Evolutionary conservation across 2,888 invertebrate genomes (phyloP).

Genomic region (Limnephilus rhombicus): DNA sequence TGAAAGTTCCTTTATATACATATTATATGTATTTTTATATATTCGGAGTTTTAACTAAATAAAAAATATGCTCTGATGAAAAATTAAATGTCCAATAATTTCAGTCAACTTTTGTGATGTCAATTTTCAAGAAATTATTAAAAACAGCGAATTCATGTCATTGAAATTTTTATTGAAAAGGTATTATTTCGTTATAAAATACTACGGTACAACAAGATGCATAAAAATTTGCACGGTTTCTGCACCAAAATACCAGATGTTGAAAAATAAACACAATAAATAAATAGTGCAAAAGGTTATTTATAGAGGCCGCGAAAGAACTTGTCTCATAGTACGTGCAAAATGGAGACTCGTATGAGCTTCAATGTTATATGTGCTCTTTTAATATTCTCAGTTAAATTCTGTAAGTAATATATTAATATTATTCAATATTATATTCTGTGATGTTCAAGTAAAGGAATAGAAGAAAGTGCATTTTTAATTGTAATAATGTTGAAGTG

Average conservation of each 20-base stretch:
- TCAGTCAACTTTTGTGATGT: not conserved
- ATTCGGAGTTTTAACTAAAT: not conserved
- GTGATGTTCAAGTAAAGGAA: not conserved
- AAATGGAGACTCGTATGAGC: not conserved
- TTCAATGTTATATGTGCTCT: not conserved
- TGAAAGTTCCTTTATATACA: not conserved
- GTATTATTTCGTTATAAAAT: not conserved
- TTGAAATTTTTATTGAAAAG: not conserved
- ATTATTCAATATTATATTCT: not conserved
- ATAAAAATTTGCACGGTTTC: not conserved
- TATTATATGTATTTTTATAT: not conserved
- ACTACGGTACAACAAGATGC: not conserved
- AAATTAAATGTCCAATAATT: too few relatives aligned
- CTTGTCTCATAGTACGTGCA: not conserved
- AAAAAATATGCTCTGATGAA: not conserved
- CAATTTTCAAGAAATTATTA: not conserved
- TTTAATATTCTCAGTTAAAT: not conserved
- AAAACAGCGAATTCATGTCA: not conserved
- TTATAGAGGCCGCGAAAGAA: not conserved
- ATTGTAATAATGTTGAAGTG: not conserved
- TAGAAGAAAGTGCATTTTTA: not conserved
- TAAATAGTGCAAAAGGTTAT: not conserved
- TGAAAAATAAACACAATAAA: not conserved
- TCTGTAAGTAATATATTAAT: not conserved
- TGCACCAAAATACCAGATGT: not conserved